Evolutionary conservation across 2,888 invertebrate species (phyloP).

Genomic region (Heliconius ismenius): DNA sequence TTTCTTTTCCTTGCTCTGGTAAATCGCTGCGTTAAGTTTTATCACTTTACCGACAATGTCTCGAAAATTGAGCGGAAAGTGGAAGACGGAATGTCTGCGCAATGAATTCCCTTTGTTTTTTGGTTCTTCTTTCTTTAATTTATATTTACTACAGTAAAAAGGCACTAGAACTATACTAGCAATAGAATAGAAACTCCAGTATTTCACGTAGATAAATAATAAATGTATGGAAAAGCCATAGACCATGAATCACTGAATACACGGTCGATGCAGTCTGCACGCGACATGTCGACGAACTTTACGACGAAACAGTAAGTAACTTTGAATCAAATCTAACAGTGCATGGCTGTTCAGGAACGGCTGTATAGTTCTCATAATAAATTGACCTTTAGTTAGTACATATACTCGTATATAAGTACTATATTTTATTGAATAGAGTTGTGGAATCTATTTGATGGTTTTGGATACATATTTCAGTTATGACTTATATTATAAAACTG

Average conservation of each 20-base stretch:
- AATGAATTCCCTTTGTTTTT: not conserved
- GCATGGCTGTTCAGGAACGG: not conserved
- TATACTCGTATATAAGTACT: not conserved
- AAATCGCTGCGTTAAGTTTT: too few species aligned
- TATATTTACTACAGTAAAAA: not conserved
- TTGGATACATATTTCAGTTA: too few species aligned
- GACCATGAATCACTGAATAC: conserved; percentile 52
- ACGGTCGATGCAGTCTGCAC: conserved; percentile 56
- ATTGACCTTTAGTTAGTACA: too few species aligned
- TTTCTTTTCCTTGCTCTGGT: too few species aligned
- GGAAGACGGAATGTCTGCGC: too few species aligned
- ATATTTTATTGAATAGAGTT: not conserved
- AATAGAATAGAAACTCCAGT: not conserved
- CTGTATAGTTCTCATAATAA: not conserved
- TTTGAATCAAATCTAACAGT: conserved; percentile 9
- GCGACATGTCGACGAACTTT: conserved; percentile 45
- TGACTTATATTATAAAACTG: too few species aligned
- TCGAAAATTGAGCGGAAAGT: too few species aligned
- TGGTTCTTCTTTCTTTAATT: not conserved
- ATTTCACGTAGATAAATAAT: not conserved
- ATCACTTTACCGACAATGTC: too few species aligned
- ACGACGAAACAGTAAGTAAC: conserved; percentile 18
- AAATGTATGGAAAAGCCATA: conserved; percentile 38
- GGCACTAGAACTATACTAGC: not conserved
- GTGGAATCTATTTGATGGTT: too few species aligned